Base-by-base conservation (phyloP, 2,888 invertebrate species). In the Spicauda simplicius region DNA sequence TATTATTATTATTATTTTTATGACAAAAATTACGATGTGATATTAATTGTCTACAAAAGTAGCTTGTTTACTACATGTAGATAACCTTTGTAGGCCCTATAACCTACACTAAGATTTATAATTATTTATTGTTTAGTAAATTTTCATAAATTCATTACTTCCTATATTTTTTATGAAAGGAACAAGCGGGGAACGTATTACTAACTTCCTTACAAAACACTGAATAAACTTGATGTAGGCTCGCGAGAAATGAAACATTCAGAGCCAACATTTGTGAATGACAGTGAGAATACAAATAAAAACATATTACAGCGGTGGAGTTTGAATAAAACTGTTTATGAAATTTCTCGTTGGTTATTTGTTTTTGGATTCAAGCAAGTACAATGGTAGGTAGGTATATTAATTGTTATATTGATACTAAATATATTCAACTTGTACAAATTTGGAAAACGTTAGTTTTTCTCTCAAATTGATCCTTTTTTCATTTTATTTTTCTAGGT, bases 251-350 rank as follows among this genome's bases (percentile, higher is more conserved):
- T 41, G 41, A 41, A 41, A 41, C 41, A 41, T 41, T 25, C 41
- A 41, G 14, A 14, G 41, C 14, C 41, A 14, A 41, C 41, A 41
- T 41, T 41, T 41, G 41, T 33, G n/a, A 20, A 53, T 20, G 19
- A 25, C 25, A 41, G 12, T 54, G 54, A 14, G 55, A 56, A 56
- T 56, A 56, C 56, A 56, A 56, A 56, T 56, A 56, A 56, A 33
- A 56, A 33, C 37, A 56, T 56, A 56, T 56, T 30, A 56, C 33
- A 16, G 33, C 18, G 30, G 33, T 56, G 16, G 33, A n/a, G 25
- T 25, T 56, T 56, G 56, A 56, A 56, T 56, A 56, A 33, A 33
- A 56, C 56, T 56, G 30, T 55, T 56, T 55, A 55, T 55, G 56
- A 56, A 37, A 56, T 33, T 37, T 56, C n/a, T 56, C 18, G 33